Conservation (phyloP, 2,113 vertebrate genomes). For the Ophiodon elongatus region DNA sequence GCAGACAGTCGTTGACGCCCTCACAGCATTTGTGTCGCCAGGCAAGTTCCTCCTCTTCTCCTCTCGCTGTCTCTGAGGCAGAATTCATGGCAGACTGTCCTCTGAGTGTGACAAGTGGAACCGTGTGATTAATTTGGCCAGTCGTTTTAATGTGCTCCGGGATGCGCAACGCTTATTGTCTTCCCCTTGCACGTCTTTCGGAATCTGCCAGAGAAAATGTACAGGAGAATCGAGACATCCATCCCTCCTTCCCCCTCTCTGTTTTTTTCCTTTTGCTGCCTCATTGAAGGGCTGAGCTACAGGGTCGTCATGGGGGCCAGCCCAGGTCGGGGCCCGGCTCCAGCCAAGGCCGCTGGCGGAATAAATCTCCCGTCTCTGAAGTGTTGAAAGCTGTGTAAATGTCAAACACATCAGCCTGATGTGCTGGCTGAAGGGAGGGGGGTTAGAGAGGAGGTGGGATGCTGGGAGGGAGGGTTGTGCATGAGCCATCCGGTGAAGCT, state of each 20-base stretch:
- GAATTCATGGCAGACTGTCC: conserved; percentile 76
- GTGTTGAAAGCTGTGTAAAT: conserved; percentile 84
- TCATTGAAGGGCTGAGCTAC: conserved; percentile 73
- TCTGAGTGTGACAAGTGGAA: conserved; percentile 81
- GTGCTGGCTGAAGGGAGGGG: conserved; percentile 60
- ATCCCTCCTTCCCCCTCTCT: conserved; percentile 21
- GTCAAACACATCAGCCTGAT: conserved; percentile 78
- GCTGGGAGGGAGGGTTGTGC: conserved; percentile 49
- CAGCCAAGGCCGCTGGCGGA: conserved; percentile 66
- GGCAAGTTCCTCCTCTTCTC: conserved; percentile 65
- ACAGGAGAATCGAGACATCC: conserved; percentile 60
- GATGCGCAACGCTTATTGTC: conserved; percentile 79
- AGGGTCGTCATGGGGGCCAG: conserved; percentile 61
- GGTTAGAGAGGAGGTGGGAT: conserved; percentile 32
- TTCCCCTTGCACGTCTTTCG: conserved; percentile 72
- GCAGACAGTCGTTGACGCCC: conserved; percentile 60
- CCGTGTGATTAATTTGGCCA: conserved; percentile 83
- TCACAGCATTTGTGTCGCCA: conserved; percentile 67
- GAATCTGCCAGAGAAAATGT: conserved; percentile 74
- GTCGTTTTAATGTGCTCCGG: conserved; percentile 81
- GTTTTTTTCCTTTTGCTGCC: conserved; percentile 21
- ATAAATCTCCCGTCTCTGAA: conserved; percentile 76
- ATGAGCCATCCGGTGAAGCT: conserved; percentile 64
- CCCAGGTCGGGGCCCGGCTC: conserved; percentile 68
- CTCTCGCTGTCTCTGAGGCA: conserved; percentile 69